Evolutionary conservation across 2,797 vertebrate species (phyloP), one percentile per base, ranked within the genome.

Genomic region (Menidia menidia): DNA sequence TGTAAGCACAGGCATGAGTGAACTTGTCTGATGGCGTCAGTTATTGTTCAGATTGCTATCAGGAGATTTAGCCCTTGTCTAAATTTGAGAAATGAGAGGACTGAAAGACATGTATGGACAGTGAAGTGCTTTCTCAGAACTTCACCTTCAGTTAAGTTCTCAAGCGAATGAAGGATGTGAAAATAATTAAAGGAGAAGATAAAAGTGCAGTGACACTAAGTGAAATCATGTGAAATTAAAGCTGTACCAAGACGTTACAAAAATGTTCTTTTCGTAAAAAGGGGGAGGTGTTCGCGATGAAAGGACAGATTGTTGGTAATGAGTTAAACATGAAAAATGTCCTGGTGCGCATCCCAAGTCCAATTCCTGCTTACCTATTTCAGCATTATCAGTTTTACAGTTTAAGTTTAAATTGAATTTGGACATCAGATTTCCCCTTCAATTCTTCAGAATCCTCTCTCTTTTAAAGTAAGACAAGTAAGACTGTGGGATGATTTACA

Each of bases 21-120:
- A 73, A 70, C 82, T 64, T 30, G 79, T 39, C 52, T 70, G 66
- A 45, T 60, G 45, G 41, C 55, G 15, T 51, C 25, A 47, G 59
- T 76, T 71, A 71, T 76, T 71, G 56, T 62, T 66, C 63, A 33
- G 67, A 83, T 66, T 67, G 39, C 66, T 80, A 85, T 84, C 82
- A 62, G 57, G 25, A 67, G 75, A 73, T 73, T 68, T 63, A 64
- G 9, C 13, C 19, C 35, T 47, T 52, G 55, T 77, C 51, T 59
- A 47, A 75, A 64, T 43, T 57, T 51, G 60, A 83, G 6, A 69
- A 62, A 61, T 71, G 18, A 85, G n/a, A n/a, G n/a, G n/a, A n/a
- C n/a, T n/a, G n/a, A n/a, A n/a, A n/a, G n/a, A n/a, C n/a, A n/a
- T n/a, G n/a, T n/a, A n/a, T n/a, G n/a, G n/a, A n/a, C n/a, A n/a